Base-by-base conservation (phyloP, 1,140 invertebrate genomes). In the Euborellia annulipes region DNA sequence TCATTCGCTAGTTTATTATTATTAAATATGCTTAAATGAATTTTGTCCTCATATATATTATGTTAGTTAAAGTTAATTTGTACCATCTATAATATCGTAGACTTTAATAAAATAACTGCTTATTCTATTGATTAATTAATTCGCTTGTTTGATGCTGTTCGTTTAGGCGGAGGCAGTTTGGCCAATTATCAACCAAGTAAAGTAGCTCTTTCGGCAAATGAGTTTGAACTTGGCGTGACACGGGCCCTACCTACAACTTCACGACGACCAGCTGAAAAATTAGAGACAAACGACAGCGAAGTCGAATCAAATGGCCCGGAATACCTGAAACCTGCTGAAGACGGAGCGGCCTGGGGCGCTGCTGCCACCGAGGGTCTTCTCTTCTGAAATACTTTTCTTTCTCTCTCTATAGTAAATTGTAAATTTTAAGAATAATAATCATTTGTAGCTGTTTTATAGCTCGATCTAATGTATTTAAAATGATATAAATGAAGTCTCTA, bases 221-320 rank as follows among this genome's bases (percentile, higher is more conserved):
- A 68, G n/a, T 78, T 78, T 56, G 71, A 78, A 54, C 55, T 78
- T 46, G 76, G 76, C 30, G 66, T 78, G 8, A 78, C 75, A n/a
- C 63, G 73, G 49, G 58, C 58, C 13, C 45, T 57, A 0, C 54
- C 61, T 20, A 45, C 50, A 9, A 36, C 58, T 38, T 20, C 55
- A 39, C 44, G 56, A 4, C 49, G 47, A 22, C 50, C 53, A 27
- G 45, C 17, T 9, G 43, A n/a, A 38, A 18, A 22, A 3, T 14
- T 32, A 11, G 45, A 20, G 14, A 7, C 6, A 7, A 45, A 19
- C 32, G 21, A 14, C 13, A 1, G 16, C 22, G 19, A 32, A n/a
- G 4, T 9, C 4, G 50, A 41, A 6, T 32, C 39, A 7, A 43
- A 48, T 21, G 56, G 62, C 39, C 55, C 64, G 3, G 67, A 71